These are phyloP conservation scores for Eumaeus atala DNA, from an alignment of 1,140 invertebrate genomes.

Conservation along the genomic window DNA sequence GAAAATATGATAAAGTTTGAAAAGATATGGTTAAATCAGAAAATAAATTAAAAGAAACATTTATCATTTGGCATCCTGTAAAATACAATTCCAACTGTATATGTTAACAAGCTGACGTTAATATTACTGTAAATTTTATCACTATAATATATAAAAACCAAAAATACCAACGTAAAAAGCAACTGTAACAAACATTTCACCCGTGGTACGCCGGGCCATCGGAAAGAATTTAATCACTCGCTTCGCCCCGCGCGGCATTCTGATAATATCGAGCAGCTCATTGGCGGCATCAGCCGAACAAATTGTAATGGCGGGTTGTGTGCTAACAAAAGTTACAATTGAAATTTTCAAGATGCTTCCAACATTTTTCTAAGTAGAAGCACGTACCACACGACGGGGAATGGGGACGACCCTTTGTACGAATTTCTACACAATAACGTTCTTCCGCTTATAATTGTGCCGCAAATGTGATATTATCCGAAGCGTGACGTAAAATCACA, in stretches of 20 bases:
- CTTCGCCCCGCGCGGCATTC: conserved; percentile 48
- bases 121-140: no score
- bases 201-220: conserved; percentile 31
- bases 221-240: conserved; percentile 65
- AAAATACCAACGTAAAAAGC: conserved; percentile 31
- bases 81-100: no score
- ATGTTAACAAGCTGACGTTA: neutral
- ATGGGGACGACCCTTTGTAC: conserved; percentile 37
- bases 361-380: conserved; percentile 63
- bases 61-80: neutral
- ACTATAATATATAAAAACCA: conserved; percentile 14
- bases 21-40: no score
- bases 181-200: conserved; percentile 17
- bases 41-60: no score
- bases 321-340: conserved; percentile 65
- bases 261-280: conserved; percentile 59
- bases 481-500: conserved; percentile 49
- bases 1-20: no score
- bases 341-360: conserved; percentile 67
- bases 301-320: conserved; percentile 57
- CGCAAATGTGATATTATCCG: conserved; percentile 38
- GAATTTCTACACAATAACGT: conserved; percentile 50
- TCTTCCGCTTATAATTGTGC: conserved; percentile 56
- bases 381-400: conserved; percentile 58
- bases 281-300: conserved; percentile 55